Percentiles rank a stretch among this genome's conserved stretches.
Evolutionary conservation across 2,113 vertebrate genomes (phyloP).

Genomic region (Geothlypis trichas): DNA sequence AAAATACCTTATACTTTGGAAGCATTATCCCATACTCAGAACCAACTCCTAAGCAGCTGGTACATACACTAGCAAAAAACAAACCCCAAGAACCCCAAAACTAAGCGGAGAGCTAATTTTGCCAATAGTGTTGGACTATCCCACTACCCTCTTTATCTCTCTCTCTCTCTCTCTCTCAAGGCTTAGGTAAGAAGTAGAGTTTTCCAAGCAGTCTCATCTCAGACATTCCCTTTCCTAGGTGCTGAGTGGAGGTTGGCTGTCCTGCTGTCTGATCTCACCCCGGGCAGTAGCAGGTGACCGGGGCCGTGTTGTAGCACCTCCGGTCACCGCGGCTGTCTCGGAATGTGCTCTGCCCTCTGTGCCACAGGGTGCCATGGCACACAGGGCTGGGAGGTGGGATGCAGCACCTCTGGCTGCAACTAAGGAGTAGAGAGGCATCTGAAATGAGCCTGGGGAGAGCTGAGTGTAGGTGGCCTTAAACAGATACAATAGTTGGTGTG

Average conservation of each 20-base stretch:
- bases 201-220: background rate
- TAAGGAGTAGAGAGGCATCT: background rate
- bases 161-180: background rate
- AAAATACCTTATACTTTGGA: slow-evolving; percentile 1
- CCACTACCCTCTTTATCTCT: background rate
- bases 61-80: background rate
- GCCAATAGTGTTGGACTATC: background rate
- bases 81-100: background rate
- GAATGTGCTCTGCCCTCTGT: background rate
- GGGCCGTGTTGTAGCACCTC: background rate
- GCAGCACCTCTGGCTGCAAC: background rate
- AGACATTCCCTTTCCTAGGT: background rate
- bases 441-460: background rate
- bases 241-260: background rate
- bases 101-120: background rate
- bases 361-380: background rate
- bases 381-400: background rate
- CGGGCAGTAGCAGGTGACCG: fast-evolving
- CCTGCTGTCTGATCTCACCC: background rate
- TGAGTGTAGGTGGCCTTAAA: background rate
- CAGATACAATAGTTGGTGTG: background rate
- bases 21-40: background rate
- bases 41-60: background rate
- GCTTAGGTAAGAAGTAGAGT: background rate
- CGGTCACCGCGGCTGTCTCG: background rate